These are phyloP conservation scores for Limnephilus lunatus DNA, from an alignment of 2,888 invertebrate genomes.

Conservation along the genomic window DNA sequence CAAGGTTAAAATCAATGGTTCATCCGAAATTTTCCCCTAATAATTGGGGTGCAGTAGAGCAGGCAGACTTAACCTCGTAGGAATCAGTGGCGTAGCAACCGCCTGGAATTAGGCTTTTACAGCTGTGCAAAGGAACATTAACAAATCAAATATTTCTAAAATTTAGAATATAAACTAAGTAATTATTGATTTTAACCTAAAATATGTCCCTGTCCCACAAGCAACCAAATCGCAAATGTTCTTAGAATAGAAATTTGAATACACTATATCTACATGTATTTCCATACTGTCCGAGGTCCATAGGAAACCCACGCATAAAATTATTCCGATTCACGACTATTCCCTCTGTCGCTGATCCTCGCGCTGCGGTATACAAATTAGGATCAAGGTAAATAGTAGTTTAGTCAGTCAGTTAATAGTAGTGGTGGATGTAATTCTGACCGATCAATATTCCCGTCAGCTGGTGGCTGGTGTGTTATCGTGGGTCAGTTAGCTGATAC, in stretches of 20 bases:
- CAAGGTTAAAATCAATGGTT: neutral
- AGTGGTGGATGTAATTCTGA: neutral
- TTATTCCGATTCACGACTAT: neutral
- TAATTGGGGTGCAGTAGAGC: too few relatives aligned
- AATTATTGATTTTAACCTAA: too few relatives aligned
- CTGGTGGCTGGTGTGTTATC: neutral
- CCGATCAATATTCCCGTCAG: neutral
- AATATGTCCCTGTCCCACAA: too few relatives aligned
- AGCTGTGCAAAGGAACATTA: too few relatives aligned
- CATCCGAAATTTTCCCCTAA: neutral
- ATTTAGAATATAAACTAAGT: too few relatives aligned
- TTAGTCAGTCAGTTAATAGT: neutral
- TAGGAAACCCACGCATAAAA: neutral
- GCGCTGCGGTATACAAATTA: neutral
- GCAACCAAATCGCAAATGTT: too few relatives aligned
- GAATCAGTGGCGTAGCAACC: too few relatives aligned
- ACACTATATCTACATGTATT: neutral
- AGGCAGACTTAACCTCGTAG: too few relatives aligned
- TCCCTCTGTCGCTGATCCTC: neutral
- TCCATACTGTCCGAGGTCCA: neutral
- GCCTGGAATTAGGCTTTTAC: too few relatives aligned
- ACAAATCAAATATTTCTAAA: too few relatives aligned
- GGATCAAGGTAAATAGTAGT: neutral
- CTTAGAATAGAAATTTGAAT: too few relatives aligned
- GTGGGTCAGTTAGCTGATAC: slow-evolving; percentile 16